Percentiles rank a stretch among this genome's conserved stretches.
Evolutionary conservation across 2,113 vertebrate species (phyloP).

Genomic region (Origma solitaria): DNA sequence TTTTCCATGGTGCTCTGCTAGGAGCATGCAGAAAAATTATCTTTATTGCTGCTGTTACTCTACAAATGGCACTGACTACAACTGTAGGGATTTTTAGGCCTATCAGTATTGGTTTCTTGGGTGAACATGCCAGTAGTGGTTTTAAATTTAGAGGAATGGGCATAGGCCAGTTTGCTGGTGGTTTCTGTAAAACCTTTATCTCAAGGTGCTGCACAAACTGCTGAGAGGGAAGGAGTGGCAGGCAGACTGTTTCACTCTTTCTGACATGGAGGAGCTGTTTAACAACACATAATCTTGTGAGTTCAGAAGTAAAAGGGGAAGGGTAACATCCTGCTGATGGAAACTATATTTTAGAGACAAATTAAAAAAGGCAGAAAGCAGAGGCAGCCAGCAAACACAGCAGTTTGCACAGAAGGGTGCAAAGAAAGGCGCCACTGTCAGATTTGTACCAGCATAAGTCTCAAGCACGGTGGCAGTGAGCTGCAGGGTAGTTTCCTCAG

Average conservation of each 20-base stretch:
- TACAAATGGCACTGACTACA: not conserved
- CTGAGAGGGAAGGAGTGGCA: not conserved
- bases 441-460: rapidly evolving
- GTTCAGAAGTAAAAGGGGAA: not conserved
- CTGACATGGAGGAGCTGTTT: not conserved
- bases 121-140: not conserved
- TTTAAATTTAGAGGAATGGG: not conserved
- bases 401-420: not conserved
- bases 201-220: not conserved
- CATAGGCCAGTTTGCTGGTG: not conserved
- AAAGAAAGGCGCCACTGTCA: not conserved
- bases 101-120: not conserved
- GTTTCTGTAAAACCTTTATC: not conserved
- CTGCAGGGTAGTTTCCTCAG: not conserved
- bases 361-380: not conserved
- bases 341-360: not conserved
- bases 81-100: not conserved
- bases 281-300: not conserved
- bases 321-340: not conserved
- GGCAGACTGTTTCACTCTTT: not conserved
- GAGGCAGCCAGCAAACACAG: not conserved
- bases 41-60: not conserved
- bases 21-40: not conserved
- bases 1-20: not conserved
- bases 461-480: not conserved